Base-by-base conservation (phyloP, 2,113 vertebrate species). In the Phylloscopus trochilus region DNA sequence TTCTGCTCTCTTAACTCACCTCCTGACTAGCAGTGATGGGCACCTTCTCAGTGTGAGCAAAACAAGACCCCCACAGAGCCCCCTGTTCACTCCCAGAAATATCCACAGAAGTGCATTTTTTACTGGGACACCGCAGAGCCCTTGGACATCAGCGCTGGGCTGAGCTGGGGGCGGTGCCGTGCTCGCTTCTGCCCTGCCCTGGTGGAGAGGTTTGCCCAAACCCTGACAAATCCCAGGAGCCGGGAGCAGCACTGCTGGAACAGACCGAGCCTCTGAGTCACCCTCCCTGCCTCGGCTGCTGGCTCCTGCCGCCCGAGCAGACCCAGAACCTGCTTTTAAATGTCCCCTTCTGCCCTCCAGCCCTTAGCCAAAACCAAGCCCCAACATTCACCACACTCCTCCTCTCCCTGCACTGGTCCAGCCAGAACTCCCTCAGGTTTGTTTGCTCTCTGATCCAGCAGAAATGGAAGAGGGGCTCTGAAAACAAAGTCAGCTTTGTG, bases 401-500 rank as follows among this genome's bases (percentile, higher is more conserved):
- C 26, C 22, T 15, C 20, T 46, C 51, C 62, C 81, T 56, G 35
- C 58, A n/a, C 60, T 33, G 30, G 8, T 62, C 62, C 78, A 24
- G n/a, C 14, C 18, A 94, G 75, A 89, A 56, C 79, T 55, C 80
- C 46, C 22, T 55, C 9, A 5, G 51, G n/a, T 83, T 94, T 91
- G 63, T 83, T 94, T 93, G 76, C 46, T 75, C 62, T 79, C 63
- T 43, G 55, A 85, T 82, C 30, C 75, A 93, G 93, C 73, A 95
- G 95, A 97, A 97, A 96, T 53, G 63, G n/a, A 92, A 97, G 93
- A 95, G 31, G n/a, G 47, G 56, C 67, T 52, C 80, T 73, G 84
- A 51, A 92, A 95, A 98, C 85, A 96, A 93, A 96, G 87, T 79
- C 39, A 11, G 70, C 63, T 97, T 96, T 96, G 86, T 90, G 72